Evolutionary conservation across 2,888 invertebrate genomes (phyloP).

Genomic region (Yponomeuta malinellus): DNA sequence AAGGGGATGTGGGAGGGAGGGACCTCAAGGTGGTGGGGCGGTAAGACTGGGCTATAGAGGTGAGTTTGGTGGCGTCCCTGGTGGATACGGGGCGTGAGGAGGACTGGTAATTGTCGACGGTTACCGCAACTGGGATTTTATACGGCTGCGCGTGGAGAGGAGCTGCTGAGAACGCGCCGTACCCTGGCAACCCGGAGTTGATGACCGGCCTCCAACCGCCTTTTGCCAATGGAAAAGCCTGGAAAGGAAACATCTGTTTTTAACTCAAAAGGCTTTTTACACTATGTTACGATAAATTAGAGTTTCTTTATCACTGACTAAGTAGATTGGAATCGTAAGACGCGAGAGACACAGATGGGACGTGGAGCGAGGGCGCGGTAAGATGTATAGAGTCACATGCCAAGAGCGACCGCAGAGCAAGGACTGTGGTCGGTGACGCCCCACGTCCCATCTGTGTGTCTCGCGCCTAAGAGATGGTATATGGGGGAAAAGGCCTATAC

Average conservation of each 20-base stretch:
- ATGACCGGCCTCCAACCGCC: constrained; percentile 79
- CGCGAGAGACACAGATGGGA: no score
- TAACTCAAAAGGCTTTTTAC: neutral
- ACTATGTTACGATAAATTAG: no score
- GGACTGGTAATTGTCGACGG: constrained; percentile 48
- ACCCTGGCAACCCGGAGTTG: constrained; percentile 56
- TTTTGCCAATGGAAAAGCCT: constrained; percentile 69
- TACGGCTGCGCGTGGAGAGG: constrained; percentile 54
- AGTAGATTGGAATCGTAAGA: no score
- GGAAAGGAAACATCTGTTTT: constrained; percentile 30
- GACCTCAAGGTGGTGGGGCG: constrained; percentile 60
- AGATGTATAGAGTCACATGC: no score
- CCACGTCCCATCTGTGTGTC: no score
- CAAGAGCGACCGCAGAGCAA: no score
- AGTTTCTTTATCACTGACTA: no score
- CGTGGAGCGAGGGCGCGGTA: no score
- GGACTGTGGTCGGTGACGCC: no score
- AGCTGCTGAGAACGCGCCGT: constrained; percentile 49
- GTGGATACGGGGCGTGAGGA: constrained; percentile 56
- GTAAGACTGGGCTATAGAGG: constrained; percentile 66
- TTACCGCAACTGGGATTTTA: constrained; percentile 51
- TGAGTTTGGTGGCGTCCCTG: constrained; percentile 60
- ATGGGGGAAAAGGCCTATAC: no score
- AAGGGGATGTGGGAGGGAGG: constrained; percentile 39
- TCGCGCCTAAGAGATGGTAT: no score